Base-by-base conservation (phyloP, 2,113 vertebrate genomes). In the Myotis davidii region DNA sequence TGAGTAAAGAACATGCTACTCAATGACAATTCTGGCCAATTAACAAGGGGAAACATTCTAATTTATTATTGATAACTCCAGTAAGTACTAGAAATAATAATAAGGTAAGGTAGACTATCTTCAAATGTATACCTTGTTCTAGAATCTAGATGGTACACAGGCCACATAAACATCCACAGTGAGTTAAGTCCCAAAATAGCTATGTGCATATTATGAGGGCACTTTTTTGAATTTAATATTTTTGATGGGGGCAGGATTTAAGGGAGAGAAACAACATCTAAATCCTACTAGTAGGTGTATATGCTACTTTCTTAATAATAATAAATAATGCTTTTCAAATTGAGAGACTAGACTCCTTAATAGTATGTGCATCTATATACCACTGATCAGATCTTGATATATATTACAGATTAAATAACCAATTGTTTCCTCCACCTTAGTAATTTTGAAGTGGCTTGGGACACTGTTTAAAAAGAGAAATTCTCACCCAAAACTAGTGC, bases 321-420 rank as follows among this genome's bases (percentile, higher is more conserved):
- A 50, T 37, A 59, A 73, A 59, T 89, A 37, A 52, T n/a, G 17
- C 0, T 48, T 25, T 2, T 93, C 21, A 64, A 6, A 81, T 6
- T 78, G 48, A 82, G 4, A 50, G 4, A 86, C 7, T n/a, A 83
- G 17, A 48, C 6, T 76, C 18, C 56, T 56, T 12, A 42, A 37
- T 29, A 3, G 0, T 23, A 23, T 12, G 1, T 10, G 10, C 0
- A 64, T 13, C 16, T 45, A 42, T 5, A 42, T 5, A 84, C 0
- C 50, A 39, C 6, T 5, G 56, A 72, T 78, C n/a, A 17, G 16
- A 17, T 18, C 1, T n/a, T 42, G 11, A 37, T 48, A 42, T 3
- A 78, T 9, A 73, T 67, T 82, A 70, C 3, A 78, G 3, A 86
- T 42, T 85, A 69, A 4, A 45, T 10, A 84, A 70, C 21, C 18